phyloP scores from a whole-genome alignment of 1,140 invertebrate genomes.

The Brachystomella parvula region DNA sequence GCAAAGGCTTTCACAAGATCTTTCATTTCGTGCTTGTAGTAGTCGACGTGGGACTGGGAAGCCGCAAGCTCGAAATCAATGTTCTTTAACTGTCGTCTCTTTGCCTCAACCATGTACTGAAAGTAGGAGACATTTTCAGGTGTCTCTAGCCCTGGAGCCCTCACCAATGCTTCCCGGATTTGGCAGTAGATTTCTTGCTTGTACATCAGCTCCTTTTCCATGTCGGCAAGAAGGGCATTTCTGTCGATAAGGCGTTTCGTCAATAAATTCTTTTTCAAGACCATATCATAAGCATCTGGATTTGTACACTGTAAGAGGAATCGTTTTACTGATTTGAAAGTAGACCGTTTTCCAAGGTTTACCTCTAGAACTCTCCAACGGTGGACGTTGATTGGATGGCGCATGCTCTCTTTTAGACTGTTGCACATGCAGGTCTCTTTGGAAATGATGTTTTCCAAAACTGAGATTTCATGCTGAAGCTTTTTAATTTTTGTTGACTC shows the following conservation, averaged over 20 bases:
- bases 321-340: too few species aligned
- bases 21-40: constrained; percentile 1
- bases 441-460: constrained; percentile 30
- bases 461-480: constrained; percentile 25
- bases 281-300: constrained; percentile 30
- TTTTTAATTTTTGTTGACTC: background rate
- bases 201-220: constrained; percentile 6
- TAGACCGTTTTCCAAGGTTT: background rate
- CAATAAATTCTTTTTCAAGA: constrained; percentile 28
- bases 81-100: constrained; percentile 16
- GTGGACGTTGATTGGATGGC: constrained; percentile 32
- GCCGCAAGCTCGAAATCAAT: constrained; percentile 21
- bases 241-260: constrained; percentile 27
- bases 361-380: constrained; percentile 34
- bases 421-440: constrained; percentile 35
- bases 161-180: constrained; percentile 10
- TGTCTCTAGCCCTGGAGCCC: constrained; percentile 27
- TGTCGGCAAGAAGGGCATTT: constrained; percentile 13
- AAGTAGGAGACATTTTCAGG: constrained; percentile 26
- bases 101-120: constrained; percentile 15
- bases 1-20: background rate
- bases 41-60: background rate
- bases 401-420: constrained; percentile 20
- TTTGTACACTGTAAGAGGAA: constrained; percentile 8
- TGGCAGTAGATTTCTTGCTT: constrained; percentile 30